phyloP scores from a whole-genome alignment of 2,888 invertebrate genomes.

The Sericinus montela region DNA sequence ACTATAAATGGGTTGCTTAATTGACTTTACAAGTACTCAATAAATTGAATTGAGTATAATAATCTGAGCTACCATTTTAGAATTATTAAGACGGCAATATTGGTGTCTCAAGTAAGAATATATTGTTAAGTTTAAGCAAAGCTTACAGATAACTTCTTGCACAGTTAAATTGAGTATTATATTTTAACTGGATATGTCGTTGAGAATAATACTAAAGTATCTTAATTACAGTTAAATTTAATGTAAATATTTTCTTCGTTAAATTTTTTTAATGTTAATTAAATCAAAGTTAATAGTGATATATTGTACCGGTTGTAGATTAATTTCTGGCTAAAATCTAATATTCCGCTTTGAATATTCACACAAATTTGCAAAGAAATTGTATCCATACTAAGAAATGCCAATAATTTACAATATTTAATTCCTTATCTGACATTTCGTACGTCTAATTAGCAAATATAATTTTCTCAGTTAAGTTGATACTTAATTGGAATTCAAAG shows the following conservation, averaged over 20 bases:
- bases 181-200: too few species aligned
- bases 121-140: not conserved
- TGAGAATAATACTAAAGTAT: too few species aligned
- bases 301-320: too few species aligned
- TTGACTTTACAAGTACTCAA: constrained; percentile 15
- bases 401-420: constrained; percentile 3
- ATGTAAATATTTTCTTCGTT: too few species aligned
- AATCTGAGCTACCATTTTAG: constrained; percentile 13
- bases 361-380: constrained; percentile 5
- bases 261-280: too few species aligned
- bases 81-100: constrained; percentile 13
- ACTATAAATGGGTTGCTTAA: constrained; percentile 13
- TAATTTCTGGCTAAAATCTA: not conserved
- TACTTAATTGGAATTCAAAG: constrained; percentile 5
- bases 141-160: not conserved
- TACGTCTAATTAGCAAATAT: constrained; percentile 12
- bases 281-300: too few species aligned
- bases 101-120: not conserved
- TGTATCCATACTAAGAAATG: not conserved
- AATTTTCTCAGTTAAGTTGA: constrained; percentile 5
- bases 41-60: constrained; percentile 19
- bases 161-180: too few species aligned
- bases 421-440: constrained; percentile 13
- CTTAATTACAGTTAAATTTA: too few species aligned
- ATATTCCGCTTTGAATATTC: not conserved